Base-by-base conservation (phyloP, 1,140 invertebrate genomes). In the Ptiloglossa arizonensis region DNA sequence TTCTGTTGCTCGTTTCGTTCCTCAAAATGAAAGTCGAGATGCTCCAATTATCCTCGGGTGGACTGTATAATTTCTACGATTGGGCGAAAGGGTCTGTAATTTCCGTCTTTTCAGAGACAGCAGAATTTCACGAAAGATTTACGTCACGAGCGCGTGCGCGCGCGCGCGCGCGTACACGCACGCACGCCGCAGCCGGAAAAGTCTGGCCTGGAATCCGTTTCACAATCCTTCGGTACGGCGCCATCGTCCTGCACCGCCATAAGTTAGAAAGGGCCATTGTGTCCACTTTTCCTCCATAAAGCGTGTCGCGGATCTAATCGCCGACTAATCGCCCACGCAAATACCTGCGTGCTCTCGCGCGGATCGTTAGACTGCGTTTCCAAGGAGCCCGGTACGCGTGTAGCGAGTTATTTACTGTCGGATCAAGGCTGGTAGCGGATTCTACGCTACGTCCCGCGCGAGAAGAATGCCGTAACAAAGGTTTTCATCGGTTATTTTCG, bases 261-360 rank as follows among this genome's bases (percentile, higher is more conserved):
- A 88, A 87, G 71, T 85, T 82, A 90, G 88, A 91, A 90, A 90
- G 88, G 88, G 82, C 87, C 72, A 91, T 91, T 91, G 88, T 91
- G 82, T 78, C 68, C 48, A 87, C 88, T 86, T 87, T 87, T 89
- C 74, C 79, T 82, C 79, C 69, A 64, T 72, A 78, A 81, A 85
- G 48, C 84, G 68, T 82, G 84, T 89, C 83, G 86, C 84, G 87
- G 87, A 90, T 91, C 88, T 89, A 89, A 90, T 86, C 89, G 87
- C 87, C 89, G 86, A 90, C 87, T 89, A 89, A 90, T 86, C 89
- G 87, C 90, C 89, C 87, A 91, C 90, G 87, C 88, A 79, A 86
- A 89, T 85, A 83, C 71, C 86, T 87, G 74, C 68, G 85, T 69
- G 82, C 81, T 88, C 77, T 84, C 67, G 77, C 80, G 77, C 82